These are phyloP conservation scores for Miniopterus natalensis DNA, from an alignment of 2,113 vertebrate genomes.

Conservation along the genomic window DNA sequence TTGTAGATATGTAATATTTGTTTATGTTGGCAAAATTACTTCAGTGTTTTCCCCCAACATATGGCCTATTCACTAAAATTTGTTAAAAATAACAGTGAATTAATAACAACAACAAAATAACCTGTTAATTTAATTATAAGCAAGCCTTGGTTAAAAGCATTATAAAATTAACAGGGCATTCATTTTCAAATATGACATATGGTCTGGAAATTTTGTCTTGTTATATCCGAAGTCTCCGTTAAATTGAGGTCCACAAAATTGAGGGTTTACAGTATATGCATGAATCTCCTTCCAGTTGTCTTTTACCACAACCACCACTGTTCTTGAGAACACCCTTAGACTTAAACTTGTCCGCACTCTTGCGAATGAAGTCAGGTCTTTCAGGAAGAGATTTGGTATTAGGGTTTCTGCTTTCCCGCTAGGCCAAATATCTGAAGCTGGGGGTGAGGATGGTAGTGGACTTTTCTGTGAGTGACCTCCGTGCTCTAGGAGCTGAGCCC, in stretches of 20 bases:
- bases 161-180: neutral
- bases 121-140: neutral
- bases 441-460: neutral
- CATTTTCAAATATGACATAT: neutral
- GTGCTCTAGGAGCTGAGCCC: neutral
- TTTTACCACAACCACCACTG: neutral
- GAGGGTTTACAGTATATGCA: neutral
- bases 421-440: neutral
- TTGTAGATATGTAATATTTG: neutral
- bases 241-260: neutral
- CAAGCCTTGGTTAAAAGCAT: neutral
- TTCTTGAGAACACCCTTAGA: neutral
- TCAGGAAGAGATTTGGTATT: slow-evolving; percentile 1
- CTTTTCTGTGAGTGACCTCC: slow-evolving; percentile 22
- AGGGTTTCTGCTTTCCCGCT: neutral
- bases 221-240: neutral
- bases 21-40: neutral
- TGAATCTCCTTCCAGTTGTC: neutral
- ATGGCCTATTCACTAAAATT: neutral
- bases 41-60: neutral
- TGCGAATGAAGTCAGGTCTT: neutral
- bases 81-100: neutral
- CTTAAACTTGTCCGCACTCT: neutral
- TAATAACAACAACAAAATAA: neutral
- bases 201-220: neutral